phyloP scores from a whole-genome alignment of 1,140 invertebrate genomes.

The Aphidius gifuensis region DNA sequence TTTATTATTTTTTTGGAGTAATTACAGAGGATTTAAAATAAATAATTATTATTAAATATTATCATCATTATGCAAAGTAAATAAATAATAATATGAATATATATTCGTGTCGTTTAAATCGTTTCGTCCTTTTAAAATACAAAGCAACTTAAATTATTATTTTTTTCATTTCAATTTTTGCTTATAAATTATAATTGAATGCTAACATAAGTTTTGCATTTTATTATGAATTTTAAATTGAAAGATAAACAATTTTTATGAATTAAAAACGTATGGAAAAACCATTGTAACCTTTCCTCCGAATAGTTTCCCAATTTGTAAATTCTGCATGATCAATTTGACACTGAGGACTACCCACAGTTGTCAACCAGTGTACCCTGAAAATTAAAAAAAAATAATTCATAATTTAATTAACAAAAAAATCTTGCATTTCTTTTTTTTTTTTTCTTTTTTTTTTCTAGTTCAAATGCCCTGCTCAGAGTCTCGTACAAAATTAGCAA shows the following conservation, averaged over 20 bases:
- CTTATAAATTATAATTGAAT: not conserved
- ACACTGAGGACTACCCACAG: constrained; percentile 78
- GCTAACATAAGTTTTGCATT: no score
- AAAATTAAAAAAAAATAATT: constrained; percentile 37
- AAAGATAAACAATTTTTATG: no score
- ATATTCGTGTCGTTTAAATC: constrained; percentile 4
- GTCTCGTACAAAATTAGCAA: constrained; percentile 14
- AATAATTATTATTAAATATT: no score
- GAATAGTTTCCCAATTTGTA: constrained; percentile 74
- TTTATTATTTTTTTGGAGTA: not conserved
- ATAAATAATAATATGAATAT: not conserved
- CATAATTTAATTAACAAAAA: constrained; percentile 3
- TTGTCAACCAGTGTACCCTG: constrained; percentile 81
- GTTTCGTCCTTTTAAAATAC: not conserved
- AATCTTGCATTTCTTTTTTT: not conserved
- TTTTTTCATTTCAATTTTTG: not conserved
- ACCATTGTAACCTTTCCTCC: constrained; percentile 72
- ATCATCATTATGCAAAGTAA: no score
- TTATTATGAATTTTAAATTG: not conserved
- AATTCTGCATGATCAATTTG: constrained; percentile 80
- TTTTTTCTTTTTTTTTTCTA: constrained; percentile 9
- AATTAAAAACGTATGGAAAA: constrained; percentile 80
- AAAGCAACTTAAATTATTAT: no score
- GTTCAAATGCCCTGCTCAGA: not conserved
- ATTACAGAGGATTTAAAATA: constrained; percentile 4